phyloP scores from a whole-genome alignment of 30 jellyfish, hydroid and myxozoan genomes.

The Rhopilema esculentum region DNA sequence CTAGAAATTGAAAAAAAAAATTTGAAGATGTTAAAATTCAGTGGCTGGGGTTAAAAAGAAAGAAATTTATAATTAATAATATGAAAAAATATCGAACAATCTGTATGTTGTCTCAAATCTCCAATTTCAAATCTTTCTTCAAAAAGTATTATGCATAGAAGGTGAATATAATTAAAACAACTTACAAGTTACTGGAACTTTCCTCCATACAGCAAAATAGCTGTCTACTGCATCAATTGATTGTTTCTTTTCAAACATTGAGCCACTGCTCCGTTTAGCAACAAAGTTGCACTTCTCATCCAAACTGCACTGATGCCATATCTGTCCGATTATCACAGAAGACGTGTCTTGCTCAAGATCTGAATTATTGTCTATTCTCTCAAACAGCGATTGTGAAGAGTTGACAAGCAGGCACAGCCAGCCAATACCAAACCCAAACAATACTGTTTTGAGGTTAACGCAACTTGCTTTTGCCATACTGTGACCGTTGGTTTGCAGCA shows the following conservation, averaged over 20 bases:
- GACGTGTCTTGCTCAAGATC: not conserved
- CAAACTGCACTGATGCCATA: conserved; percentile 12
- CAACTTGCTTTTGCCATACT: too few relatives aligned
- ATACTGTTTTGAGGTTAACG: too few relatives aligned
- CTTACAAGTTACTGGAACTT: conserved; percentile 3
- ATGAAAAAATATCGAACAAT: too few relatives aligned
- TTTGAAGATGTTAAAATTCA: too few relatives aligned
- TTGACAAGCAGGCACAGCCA: too few relatives aligned
- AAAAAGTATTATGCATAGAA: too few relatives aligned
- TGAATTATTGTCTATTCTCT: not conserved
- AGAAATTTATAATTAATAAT: too few relatives aligned
- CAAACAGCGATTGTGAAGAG: not conserved
- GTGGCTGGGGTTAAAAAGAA: too few relatives aligned
- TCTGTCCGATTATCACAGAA: not conserved
- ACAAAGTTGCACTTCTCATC: conserved; percentile 14
- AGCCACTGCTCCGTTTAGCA: not conserved
- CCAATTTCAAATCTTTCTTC: not conserved
- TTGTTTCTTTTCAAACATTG: not conserved
- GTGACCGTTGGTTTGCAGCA: too few relatives aligned
- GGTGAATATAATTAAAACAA: not conserved
- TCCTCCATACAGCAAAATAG: conserved; percentile 16
- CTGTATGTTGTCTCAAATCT: too few relatives aligned
- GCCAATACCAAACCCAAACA: too few relatives aligned
- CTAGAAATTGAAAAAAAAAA: too few relatives aligned
- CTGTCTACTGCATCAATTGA: not conserved